Conservation (phyloP, 2,113 vertebrate genomes). For the Macquaria australasica region DNA sequence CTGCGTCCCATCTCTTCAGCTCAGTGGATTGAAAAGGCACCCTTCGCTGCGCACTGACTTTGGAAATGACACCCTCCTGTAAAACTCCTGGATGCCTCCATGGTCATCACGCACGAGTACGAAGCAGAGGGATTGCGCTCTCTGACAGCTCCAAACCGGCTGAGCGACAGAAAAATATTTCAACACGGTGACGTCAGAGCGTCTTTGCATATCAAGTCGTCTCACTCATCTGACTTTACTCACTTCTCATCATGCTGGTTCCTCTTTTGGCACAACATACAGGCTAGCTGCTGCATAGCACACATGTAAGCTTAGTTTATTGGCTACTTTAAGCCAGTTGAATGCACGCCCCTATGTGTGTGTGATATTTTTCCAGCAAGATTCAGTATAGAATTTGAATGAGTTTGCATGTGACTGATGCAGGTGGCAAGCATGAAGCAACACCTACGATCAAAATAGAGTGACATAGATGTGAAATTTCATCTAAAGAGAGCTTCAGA, state of each 20-base stretch:
- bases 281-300: background rate
- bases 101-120: conserved; percentile 36
- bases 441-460: conserved; percentile 8
- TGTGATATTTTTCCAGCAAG: background rate
- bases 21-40: background rate
- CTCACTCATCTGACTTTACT: conserved; percentile 13
- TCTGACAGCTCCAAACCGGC: conserved; percentile 40
- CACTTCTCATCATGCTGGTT: background rate
- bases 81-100: conserved; percentile 50
- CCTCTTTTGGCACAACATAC: background rate
- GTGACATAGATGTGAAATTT: background rate
- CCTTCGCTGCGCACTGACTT: conserved; percentile 8
- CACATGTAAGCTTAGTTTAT: background rate
- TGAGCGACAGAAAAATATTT: conserved; percentile 46
- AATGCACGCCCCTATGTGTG: background rate
- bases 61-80: conserved; percentile 7
- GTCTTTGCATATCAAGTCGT: conserved; percentile 25
- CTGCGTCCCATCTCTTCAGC: background rate
- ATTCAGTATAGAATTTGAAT: background rate
- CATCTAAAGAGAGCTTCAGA: background rate
- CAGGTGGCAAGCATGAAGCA: background rate
- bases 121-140: conserved; percentile 35
- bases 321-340: background rate
- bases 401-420: background rate
- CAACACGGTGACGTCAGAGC: conserved; percentile 74